Evolutionary conservation across 2,797 vertebrate genomes (phyloP).

Genomic region (Anguilla anguilla): DNA sequence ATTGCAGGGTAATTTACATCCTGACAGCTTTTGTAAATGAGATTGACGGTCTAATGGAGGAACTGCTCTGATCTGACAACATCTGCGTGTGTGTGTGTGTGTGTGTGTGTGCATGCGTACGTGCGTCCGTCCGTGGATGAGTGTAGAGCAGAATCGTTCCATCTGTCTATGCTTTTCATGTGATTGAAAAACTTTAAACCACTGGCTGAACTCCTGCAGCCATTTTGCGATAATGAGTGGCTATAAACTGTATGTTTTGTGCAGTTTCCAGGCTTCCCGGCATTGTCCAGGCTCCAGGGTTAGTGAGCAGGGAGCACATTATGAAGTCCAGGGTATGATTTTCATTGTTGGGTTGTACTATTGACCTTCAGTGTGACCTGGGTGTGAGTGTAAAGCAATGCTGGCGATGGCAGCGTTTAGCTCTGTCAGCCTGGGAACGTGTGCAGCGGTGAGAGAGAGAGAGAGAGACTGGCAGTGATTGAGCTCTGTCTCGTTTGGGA

Average conservation of each 20-base stretch:
- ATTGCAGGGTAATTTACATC: slow-evolving; percentile 16
- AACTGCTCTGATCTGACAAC: neutral
- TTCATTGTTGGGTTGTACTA: neutral
- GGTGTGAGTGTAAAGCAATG: neutral
- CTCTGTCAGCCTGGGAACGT: neutral
- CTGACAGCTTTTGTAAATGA: neutral
- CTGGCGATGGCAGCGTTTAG: neutral
- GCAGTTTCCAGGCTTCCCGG: neutral
- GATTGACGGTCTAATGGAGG: neutral
- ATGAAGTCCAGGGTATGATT: neutral
- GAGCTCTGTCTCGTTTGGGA: neutral
- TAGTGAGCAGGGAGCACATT: neutral
- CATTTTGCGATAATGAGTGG: neutral
- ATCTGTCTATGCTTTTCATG: neutral
- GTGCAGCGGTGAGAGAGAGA: neutral
- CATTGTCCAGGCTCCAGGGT: neutral
- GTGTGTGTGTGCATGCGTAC: neutral
- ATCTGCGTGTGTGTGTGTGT: neutral
- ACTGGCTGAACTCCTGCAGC: neutral
- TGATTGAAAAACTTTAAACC: neutral
- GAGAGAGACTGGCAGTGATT: neutral
- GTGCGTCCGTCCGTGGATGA: neutral
- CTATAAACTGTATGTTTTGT: neutral
- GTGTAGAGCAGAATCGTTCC: neutral
- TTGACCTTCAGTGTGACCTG: neutral